These are phyloP conservation scores for Lathronympha strigana DNA, from an alignment of 2,888 invertebrate genomes.

Conservation along the genomic window DNA sequence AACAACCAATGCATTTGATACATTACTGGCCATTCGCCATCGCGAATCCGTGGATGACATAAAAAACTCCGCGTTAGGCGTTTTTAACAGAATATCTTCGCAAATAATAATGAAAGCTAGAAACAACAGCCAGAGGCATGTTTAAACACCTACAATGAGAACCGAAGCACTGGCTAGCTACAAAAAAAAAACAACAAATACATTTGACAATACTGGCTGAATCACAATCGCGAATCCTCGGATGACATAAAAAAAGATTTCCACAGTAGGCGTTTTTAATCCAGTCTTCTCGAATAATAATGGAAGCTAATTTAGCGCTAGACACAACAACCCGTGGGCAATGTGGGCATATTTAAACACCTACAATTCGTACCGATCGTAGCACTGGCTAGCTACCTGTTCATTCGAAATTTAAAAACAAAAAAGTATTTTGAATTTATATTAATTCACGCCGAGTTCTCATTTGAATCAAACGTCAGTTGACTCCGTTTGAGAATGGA, in stretches of 20 bases:
- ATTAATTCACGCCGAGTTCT: constrained; percentile 58
- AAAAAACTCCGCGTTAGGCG: constrained; percentile 2
- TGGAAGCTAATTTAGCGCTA: too few relatives aligned
- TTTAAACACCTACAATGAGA: constrained; percentile 38
- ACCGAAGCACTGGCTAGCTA: constrained; percentile 64
- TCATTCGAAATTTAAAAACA: constrained; percentile 61
- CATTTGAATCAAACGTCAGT: constrained; percentile 47
- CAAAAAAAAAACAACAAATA: constrained; percentile 43
- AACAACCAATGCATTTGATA: not conserved
- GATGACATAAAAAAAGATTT: constrained; percentile 3
- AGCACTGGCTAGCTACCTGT: constrained; percentile 74
- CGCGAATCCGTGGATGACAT: not conserved
- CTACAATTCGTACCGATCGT: constrained; percentile 45
- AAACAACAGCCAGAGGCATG: constrained; percentile 46
- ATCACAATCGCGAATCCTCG: not conserved
- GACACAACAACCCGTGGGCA: constrained; percentile 48
- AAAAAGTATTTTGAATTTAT: constrained; percentile 66
- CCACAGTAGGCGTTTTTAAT: constrained; percentile 10
- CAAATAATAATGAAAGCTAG: constrained; percentile 55
- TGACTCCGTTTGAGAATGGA: constrained; percentile 49
- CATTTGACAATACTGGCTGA: not conserved
- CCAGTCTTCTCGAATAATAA: constrained; percentile 53
- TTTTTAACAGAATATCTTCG: constrained; percentile 40
- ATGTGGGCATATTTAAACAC: constrained; percentile 36
- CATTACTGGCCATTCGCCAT: not conserved